Conservation (phyloP, 92 coral and sea anemone genomes). For the Muricea muricata region DNA sequence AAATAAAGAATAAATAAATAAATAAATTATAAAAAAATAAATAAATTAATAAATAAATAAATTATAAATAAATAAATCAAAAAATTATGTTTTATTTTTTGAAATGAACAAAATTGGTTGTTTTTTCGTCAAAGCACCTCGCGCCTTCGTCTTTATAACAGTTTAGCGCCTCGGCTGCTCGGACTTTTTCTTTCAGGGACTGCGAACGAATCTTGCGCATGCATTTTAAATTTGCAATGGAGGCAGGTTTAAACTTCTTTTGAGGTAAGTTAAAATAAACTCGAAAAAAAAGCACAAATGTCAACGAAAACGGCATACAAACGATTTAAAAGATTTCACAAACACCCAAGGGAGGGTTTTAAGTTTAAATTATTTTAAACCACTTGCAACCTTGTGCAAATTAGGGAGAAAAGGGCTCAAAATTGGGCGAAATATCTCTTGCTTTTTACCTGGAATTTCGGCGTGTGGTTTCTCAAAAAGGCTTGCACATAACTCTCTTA, state of each 20-base stretch:
- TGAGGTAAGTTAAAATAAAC: not conserved
- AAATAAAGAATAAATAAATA: too few relatives aligned
- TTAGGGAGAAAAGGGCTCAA: not conserved
- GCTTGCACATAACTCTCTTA: not conserved
- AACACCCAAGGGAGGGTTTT: not conserved
- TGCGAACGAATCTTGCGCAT: not conserved
- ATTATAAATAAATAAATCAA: too few relatives aligned
- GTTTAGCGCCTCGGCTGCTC: not conserved
- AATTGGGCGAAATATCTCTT: not conserved
- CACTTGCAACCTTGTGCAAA: too few relatives aligned
- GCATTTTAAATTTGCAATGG: not conserved
- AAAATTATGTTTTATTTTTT: too few relatives aligned
- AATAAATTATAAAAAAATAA: too few relatives aligned
- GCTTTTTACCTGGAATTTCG: not conserved
- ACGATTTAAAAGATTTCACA: not conserved
- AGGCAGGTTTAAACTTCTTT: constrained; percentile 1
- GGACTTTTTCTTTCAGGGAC: not conserved
- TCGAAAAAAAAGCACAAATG: too few relatives aligned
- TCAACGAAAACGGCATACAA: not conserved
- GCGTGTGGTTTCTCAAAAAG: not conserved
- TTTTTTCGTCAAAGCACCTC: too few relatives aligned
- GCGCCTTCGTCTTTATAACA: too few relatives aligned
- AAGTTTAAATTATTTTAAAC: not conserved
- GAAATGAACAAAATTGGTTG: too few relatives aligned
- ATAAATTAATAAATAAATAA: too few relatives aligned